Conservation (phyloP, 2,888 invertebrate species). For the Tuta absoluta region DNA sequence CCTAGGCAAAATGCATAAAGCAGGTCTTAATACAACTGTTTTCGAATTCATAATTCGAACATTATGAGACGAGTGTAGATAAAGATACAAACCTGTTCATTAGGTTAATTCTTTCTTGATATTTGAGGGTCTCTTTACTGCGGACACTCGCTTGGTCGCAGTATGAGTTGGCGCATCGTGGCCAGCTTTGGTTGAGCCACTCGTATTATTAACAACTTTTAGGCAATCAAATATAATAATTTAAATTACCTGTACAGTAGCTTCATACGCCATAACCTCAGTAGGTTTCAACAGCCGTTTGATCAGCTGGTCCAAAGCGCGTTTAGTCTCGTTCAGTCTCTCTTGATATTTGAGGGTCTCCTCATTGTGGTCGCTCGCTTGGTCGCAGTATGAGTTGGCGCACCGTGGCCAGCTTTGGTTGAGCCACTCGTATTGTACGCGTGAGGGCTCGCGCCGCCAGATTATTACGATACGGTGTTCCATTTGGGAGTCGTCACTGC, state of each 20-base stretch:
- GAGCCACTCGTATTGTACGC: slow-evolving; percentile 95
- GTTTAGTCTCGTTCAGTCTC: slow-evolving; percentile 86
- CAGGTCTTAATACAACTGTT: too few relatives aligned
- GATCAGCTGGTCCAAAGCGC: slow-evolving; percentile 86
- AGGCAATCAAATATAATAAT: too few relatives aligned
- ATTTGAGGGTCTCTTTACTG: too few relatives aligned
- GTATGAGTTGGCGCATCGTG: background rate
- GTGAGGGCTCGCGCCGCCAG: slow-evolving; percentile 93
- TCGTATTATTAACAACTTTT: background rate
- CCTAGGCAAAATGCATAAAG: too few relatives aligned
- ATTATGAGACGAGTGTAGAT: too few relatives aligned
- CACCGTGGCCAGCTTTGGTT: slow-evolving; percentile 85
- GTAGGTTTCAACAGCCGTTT: slow-evolving; percentile 86
- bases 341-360: slow-evolving; percentile 62
- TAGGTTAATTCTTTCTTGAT: too few relatives aligned
- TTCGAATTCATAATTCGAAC: too few relatives aligned
- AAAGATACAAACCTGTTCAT: too few relatives aligned
- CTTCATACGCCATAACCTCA: slow-evolving; percentile 89
- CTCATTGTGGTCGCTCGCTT: slow-evolving; percentile 54
- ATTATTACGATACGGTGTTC: slow-evolving; percentile 91
- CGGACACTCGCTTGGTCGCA: background rate
- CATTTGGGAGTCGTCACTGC: slow-evolving; percentile 71
- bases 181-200: background rate
- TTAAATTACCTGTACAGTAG: slow-evolving; percentile 88
- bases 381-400: slow-evolving; percentile 65